Percentiles rank a stretch among this genome's conserved stretches.
These are phyloP conservation scores for Patiria miniata DNA, from an alignment of 35 echinoderm and acorn worm species.

Conservation along the genomic window DNA sequence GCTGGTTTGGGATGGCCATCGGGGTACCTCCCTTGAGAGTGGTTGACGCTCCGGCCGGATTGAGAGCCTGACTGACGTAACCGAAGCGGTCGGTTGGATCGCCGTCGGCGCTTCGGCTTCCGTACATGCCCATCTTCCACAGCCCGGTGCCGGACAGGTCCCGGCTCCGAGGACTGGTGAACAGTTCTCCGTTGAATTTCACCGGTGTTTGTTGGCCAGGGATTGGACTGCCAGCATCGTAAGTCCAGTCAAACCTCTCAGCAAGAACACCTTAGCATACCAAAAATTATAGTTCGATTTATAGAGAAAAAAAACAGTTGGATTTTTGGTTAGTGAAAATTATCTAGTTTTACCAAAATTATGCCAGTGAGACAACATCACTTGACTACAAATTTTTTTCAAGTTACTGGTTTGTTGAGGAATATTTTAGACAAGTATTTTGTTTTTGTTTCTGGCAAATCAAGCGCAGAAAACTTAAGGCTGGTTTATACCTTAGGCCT, in stretches of 20 bases:
- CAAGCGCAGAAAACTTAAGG: too few relatives aligned
- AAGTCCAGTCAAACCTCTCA: conserved; percentile 42
- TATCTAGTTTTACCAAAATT: too few relatives aligned
- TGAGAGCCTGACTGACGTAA: conserved; percentile 38
- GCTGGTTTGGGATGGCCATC: conserved; percentile 39
- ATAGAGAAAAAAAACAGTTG: too few relatives aligned
- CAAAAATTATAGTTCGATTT: too few relatives aligned
- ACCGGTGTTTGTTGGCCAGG: conserved; percentile 62
- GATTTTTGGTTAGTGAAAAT: too few relatives aligned
- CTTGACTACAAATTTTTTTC: too few relatives aligned
- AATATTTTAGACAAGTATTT: too few relatives aligned
- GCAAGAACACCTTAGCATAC: conserved; percentile 39
- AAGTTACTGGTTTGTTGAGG: too few relatives aligned
- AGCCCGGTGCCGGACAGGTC: conserved; percentile 57
- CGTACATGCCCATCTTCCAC: conserved; percentile 78
- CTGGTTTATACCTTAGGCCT: too few relatives aligned
- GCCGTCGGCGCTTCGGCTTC: conserved; percentile 70
- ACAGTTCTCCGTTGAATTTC: conserved; percentile 43
- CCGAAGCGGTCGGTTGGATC: conserved; percentile 32
- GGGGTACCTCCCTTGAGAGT: conserved; percentile 24
- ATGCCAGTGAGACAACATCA: too few relatives aligned
- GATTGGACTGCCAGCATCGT: conserved; percentile 26
- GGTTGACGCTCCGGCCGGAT: conserved; percentile 29
- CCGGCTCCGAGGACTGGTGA: conserved; percentile 47
- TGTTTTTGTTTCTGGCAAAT: too few relatives aligned